Evolutionary conservation across 2,888 invertebrate genomes (phyloP), one percentile per base, ranked within the genome.

Genomic region (Carcina quercana): DNA sequence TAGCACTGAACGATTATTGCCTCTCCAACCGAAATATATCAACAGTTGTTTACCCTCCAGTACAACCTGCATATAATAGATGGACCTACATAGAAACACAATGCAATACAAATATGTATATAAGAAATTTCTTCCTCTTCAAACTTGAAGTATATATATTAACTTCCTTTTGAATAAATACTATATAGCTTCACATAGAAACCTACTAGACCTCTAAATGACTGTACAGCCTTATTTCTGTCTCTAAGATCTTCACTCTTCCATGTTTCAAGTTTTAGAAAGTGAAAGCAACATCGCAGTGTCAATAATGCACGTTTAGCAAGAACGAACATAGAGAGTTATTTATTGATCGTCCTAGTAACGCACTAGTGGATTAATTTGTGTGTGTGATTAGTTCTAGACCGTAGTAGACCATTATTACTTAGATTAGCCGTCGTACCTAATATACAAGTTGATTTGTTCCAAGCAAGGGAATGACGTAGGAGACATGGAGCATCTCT

Each of bases 211-310:
- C 28, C 27, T 50, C 56, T 74, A 75, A 64, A 63, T 44, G 53
- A 58, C 40, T 42, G 42, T 74, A 70, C 65, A 48, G 54, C 56
- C 59, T 54, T 51, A 46, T 65, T 56, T 73, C 47, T 71, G 55
- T 62, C 60, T 66, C 53, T 68, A 50, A 50, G 59, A 67, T 67
- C 70, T 82, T 82, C 82, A 83, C 83, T 83, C 83, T 83, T 83
- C 83, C 83, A 83, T 83, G 56, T 82, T 80, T 79, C 60, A 70
- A 72, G 58, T 59, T n/a, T 57, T 67, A 68, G 65, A 43, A 47
- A 20, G 10, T 20, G 46, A 53, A 47, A 40, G 40, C 49, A 35
- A 30, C 49, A 58, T n/a, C 47, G 63, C 59, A 59, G 51, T 62
- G 58, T 60, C 59, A 35, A 50, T 45, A 22, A 29, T 80, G 82